Base-by-base conservation (phyloP, 2,888 invertebrate genomes). In the Drosophila tripunctata region DNA sequence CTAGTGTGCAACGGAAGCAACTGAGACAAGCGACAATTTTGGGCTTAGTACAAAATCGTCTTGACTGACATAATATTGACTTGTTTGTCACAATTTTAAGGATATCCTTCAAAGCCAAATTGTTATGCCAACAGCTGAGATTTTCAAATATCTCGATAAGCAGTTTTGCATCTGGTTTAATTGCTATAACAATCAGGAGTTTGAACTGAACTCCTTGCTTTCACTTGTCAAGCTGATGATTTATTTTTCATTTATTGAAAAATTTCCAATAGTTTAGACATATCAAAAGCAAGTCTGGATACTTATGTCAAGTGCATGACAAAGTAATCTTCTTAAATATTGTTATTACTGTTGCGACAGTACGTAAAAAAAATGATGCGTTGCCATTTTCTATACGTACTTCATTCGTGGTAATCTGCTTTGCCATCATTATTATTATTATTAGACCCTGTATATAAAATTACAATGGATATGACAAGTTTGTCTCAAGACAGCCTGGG, bases 21-120 rank as follows among this genome's bases (percentile, higher is more conserved):
- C 67, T 60, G 72, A 58, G 56, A 62, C 64, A 65, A 66, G 67
- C 52, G 61, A 73, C 65, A 70, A 73, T 75, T n/a, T 74, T 74
- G 31, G 65, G 44, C 44, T 71, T 64, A 71, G 38, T 30, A 27
- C 10, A 6, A 58, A 70, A 70, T 70, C 44, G 47, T 38, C 60
- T 24, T 48, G 40, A 47, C 55, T 60, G 76, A 60, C 58, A 71
- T 36, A 52, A 60, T 14, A 71, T 61, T 51, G 38, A 61, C 54
- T 21, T 31, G 54, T 31, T 36, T 60, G 60, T 60, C 65, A 65
- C 22, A 50, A n/a, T 54, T 65, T 54, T 52, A 44, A 64, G 55
- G 51, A 75, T 57, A 54, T 62, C 41, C 38, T n/a, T 38, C 24
- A 56, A 54, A 50, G 36, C 57, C 12, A 54, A n/a, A 70, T 58